Base-by-base conservation (phyloP, 2,888 invertebrate genomes). In the Tipula helvola region DNA sequence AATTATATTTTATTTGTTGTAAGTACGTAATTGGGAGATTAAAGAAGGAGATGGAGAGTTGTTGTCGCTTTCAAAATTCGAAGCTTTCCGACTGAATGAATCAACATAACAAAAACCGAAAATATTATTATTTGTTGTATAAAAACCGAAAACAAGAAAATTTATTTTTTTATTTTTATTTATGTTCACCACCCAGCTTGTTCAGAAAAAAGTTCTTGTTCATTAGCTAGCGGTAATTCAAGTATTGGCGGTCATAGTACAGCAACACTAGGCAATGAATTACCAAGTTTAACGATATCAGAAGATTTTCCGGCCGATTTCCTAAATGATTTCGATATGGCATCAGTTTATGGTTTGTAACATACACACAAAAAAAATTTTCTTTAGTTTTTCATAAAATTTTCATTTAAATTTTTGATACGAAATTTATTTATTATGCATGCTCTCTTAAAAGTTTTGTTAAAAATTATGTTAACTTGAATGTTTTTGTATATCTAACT, bases 201-300 rank as follows among this genome's bases (percentile, higher is more conserved):
- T 89, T 91, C 91, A 87, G 91, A 91, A 88, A 90, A 91, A 89
- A 91, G 91, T 89, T 91, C 91, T 88, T 91, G 88, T 86, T 89
- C 89, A 88, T 89, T 91, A 88, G 90, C 91, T 88, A 92, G 91
- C 88, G 90, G 89, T 86, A 91, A 90, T 88, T 90, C 90, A 87
- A 91, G 91, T 88, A 89, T 91, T 88, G 90, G 91, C 86, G 90
- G 89, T 86, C 91, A 91, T 87, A 90, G 90, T 87, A 89, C 90
- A 87, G 90, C 89, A 87, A 90, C 90, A 85, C 89, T 90, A 88
- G 90, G 90, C 86, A 90, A 91, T 90, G 93, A 90, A 88, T 93
- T 91, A 91, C 92, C 93, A 89, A 91, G 93, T 91, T 89, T 92
- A 88, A 90, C 90, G 87, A 90, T 90, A 87, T 92, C 91, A 87